These are phyloP conservation scores for Toxonevra muliebris DNA, from an alignment of 2,888 invertebrate genomes.

Conservation along the genomic window DNA sequence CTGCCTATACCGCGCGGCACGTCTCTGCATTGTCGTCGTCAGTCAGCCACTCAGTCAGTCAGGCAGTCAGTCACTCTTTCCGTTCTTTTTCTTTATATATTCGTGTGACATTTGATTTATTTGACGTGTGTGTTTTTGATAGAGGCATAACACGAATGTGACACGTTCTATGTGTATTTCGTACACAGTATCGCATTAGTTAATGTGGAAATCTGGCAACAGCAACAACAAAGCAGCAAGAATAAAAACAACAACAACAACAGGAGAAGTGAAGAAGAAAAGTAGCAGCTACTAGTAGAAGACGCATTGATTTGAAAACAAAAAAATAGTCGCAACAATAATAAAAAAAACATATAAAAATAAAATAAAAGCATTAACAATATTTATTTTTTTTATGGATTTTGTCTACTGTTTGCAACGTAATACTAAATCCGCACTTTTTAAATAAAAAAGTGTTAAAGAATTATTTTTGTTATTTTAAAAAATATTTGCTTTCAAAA, in stretches of 20 bases:
- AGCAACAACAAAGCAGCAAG: not conserved
- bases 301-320: no score
- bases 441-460: no score
- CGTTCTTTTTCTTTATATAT: constrained; percentile 16
- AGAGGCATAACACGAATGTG: constrained; percentile 34
- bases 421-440: no score
- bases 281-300: no score
- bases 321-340: not conserved
- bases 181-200: constrained; percentile 32
- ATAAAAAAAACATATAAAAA: constrained; percentile 1
- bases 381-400: constrained; percentile 20
- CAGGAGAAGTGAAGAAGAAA: not conserved
- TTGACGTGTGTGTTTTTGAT: constrained; percentile 56
- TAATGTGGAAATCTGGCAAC: constrained; percentile 20
- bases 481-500: no score
- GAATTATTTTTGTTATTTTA: no score
- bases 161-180: constrained; percentile 24
- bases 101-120: constrained; percentile 62
- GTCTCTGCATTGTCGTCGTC: not conserved
- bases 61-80: constrained; percentile 8
- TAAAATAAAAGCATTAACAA: constrained; percentile 21
- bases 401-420: constrained; percentile 4
- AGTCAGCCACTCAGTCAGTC: constrained; percentile 23
- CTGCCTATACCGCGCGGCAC: no score
- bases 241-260: constrained; percentile 4